Base-by-base conservation (phyloP, 2,888 invertebrate genomes). In the Drosophila aldrichi region DNA sequence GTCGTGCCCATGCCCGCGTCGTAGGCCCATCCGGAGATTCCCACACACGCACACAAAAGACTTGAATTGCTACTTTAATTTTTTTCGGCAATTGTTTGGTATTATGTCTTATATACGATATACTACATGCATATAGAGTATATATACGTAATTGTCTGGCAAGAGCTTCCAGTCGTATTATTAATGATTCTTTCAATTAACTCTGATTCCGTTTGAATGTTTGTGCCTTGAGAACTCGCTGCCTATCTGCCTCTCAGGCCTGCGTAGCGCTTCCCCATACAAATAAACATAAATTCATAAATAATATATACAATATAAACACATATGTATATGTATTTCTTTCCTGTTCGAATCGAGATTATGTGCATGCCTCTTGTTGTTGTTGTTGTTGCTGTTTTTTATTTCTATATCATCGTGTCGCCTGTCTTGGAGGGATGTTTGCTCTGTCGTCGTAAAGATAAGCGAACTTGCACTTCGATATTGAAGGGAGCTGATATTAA, bases 141-240 rank as follows among this genome's bases (percentile, higher is more conserved):
- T 44, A 44, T 43, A 25, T 36, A 18, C 36, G n/a, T 66, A 46
- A 56, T 22, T 59, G 76, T 72, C 68, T 76, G 76, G 20, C 34
- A 51, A 18, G 61, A 43, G 62, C 56, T 66, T 61, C 79, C 77
- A 54, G 62, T 74, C 62, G 64, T 74, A 83, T 90, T 88, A 82
- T 91, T 89, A 90, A 83, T 89, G 85, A 82, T 81, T 91, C 89
- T 90, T 90, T 91, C 88, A 91, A 91, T 91, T 90, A 91, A 89
- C 82, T 81, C 76, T 87, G 85, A 91, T 86, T 84, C 79, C 67
- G 59, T 70, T 75, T 68, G 61, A 71, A 79, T 78, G 79, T 63
- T 79, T 77, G 78, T 84, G 86, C 87, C 90, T 90, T 88, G 75
- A 76, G 79, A 78, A 78, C 65, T 65, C 68, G 62, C 69, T 67